Conservation (phyloP, 1,140 invertebrate species). For the Ylistrum balloti region DNA sequence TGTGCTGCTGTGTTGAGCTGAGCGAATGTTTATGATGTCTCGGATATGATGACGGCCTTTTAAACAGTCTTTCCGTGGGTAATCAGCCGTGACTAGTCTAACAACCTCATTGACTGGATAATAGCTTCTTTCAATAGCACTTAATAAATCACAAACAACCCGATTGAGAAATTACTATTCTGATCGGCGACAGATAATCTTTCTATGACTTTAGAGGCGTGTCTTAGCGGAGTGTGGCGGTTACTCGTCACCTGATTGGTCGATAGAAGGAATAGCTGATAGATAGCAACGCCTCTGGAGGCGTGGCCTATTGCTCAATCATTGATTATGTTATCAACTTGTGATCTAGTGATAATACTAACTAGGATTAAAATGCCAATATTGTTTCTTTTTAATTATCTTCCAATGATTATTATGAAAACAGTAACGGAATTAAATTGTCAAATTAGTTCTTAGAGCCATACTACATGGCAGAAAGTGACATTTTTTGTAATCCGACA, state of each 20-base stretch:
- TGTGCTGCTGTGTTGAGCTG: slow-evolving; percentile 42
- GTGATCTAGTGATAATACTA: slow-evolving; percentile 26
- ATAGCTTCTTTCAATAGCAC: slow-evolving; percentile 53
- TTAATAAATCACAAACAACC: slow-evolving; percentile 40
- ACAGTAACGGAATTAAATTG: neutral
- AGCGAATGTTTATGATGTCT: slow-evolving; percentile 43
- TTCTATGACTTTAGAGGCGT: slow-evolving; percentile 5
- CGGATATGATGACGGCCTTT: slow-evolving; percentile 50
- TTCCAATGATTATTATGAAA: neutral
- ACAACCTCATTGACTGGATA: slow-evolving; percentile 56
- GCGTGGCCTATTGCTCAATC: slow-evolving; percentile 18
- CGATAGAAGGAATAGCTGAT: neutral
- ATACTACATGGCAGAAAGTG: neutral
- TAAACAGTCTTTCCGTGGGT: slow-evolving; percentile 52
- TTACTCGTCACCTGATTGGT: neutral
- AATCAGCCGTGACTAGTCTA: slow-evolving; percentile 55
- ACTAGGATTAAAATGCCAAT: slow-evolving; percentile 31
- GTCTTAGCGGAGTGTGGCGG: neutral
- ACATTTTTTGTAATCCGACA: neutral
- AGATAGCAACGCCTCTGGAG: neutral
- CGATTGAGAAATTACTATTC: slow-evolving; percentile 39
- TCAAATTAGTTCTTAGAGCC: neutral
- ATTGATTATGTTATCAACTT: neutral
- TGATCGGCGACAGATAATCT: slow-evolving; percentile 37
- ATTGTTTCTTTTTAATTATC: slow-evolving; percentile 17